Conservation (phyloP, 1,140 invertebrate genomes). For the Euschistus heros region DNA sequence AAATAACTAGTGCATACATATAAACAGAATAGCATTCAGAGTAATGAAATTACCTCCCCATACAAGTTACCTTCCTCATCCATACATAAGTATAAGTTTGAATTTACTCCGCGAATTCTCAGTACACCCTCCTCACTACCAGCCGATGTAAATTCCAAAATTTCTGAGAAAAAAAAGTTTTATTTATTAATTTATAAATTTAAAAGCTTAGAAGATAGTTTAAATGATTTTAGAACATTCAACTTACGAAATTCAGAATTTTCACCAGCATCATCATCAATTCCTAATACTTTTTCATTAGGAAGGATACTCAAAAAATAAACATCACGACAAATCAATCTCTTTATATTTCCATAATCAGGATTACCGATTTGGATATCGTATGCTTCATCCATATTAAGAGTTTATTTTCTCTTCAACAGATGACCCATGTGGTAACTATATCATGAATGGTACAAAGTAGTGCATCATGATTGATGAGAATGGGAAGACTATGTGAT, state of each 20-base stretch:
- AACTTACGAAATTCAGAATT: constrained; percentile 38
- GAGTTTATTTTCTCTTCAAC: not conserved
- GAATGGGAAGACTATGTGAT: no score
- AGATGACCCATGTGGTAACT: no score
- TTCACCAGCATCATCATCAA: constrained; percentile 39
- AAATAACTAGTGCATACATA: no score
- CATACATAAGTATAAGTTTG: constrained; percentile 49
- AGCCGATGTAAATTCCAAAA: constrained; percentile 43
- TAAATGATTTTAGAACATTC: not conserved
- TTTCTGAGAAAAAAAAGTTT: constrained; percentile 34
- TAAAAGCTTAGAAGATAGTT: not conserved
- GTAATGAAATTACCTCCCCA: constrained; percentile 49
- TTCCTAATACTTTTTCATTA: constrained; percentile 42
- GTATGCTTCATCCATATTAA: not conserved
- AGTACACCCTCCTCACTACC: constrained; percentile 44
- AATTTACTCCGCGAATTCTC: constrained; percentile 44
- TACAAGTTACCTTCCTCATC: constrained; percentile 48
- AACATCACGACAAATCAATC: constrained; percentile 45
- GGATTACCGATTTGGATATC: constrained; percentile 24
- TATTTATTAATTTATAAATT: not conserved
- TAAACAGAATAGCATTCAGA: no score
- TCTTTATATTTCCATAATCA: constrained; percentile 36
- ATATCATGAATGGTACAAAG: no score
- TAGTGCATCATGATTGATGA: no score
- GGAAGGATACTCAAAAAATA: constrained; percentile 44